These are phyloP conservation scores for Belgica antarctica DNA, from an alignment of 2,888 invertebrate genomes.

Conservation along the genomic window DNA sequence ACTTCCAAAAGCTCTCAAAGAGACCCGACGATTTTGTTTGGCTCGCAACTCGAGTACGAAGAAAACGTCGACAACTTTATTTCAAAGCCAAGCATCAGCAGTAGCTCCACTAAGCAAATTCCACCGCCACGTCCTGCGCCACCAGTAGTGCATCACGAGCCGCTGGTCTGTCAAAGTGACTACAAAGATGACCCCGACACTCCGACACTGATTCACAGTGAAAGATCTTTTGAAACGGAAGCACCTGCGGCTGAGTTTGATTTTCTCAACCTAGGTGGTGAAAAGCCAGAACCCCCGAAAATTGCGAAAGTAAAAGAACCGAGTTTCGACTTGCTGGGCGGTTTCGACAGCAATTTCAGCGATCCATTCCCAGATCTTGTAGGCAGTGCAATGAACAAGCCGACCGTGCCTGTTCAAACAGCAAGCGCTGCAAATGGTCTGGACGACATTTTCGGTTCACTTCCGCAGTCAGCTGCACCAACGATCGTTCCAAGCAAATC, in stretches of 20 bases:
- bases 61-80: constrained; percentile 80
- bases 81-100: constrained; percentile 45
- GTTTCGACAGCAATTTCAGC: constrained; percentile 51
- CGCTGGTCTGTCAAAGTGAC: constrained; percentile 8
- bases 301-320: constrained; percentile 50
- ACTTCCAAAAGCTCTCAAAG: constrained; percentile 63
- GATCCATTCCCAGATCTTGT: constrained; percentile 38
- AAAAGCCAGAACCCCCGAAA: constrained; percentile 49
- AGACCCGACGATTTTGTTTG: constrained; percentile 65
- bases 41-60: constrained; percentile 75
- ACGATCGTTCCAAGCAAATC: constrained; percentile 44
- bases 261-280: constrained; percentile 58
- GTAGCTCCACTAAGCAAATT: constrained; percentile 47
- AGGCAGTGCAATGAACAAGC: constrained; percentile 34
- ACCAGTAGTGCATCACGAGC: constrained; percentile 45
- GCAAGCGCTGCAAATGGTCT: constrained; percentile 47
- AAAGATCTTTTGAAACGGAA: background rate
- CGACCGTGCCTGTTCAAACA: constrained; percentile 12
- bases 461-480: constrained; percentile 45
- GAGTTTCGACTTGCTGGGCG: constrained; percentile 63
- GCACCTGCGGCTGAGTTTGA: constrained; percentile 57
- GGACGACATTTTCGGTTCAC: constrained; percentile 67
- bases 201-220: background rate
- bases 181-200: constrained; percentile 40
- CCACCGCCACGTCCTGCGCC: constrained; percentile 54